phyloP scores from a whole-genome alignment of 1,140 invertebrate genomes.

The Octopus bimaculoides region DNA sequence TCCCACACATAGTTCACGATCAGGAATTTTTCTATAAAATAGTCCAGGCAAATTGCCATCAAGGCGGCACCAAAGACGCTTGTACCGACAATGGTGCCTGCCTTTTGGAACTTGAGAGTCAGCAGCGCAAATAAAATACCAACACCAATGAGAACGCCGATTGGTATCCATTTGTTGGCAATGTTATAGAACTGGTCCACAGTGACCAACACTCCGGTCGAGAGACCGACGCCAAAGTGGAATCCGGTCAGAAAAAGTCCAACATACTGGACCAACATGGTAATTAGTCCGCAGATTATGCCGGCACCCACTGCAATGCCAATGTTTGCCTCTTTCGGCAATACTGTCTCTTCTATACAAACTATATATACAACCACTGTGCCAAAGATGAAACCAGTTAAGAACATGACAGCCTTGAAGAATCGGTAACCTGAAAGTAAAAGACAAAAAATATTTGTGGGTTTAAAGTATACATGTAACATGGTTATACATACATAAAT shows the following conservation, averaged over 20 bases:
- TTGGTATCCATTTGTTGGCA: slow-evolving; percentile 67
- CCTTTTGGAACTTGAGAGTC: slow-evolving; percentile 74
- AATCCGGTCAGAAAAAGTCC: slow-evolving; percentile 82
- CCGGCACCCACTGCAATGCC: slow-evolving; percentile 73
- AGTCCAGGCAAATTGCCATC: slow-evolving; percentile 71
- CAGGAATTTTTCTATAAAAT: slow-evolving; percentile 72
- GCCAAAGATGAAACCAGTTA: slow-evolving; percentile 83
- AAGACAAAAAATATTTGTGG: slow-evolving; percentile 11
- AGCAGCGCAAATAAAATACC: slow-evolving; percentile 71
- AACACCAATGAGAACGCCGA: slow-evolving; percentile 67
- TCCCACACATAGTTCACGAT: slow-evolving; percentile 72
- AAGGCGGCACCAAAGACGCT: slow-evolving; percentile 74
- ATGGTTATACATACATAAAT: too few species aligned
- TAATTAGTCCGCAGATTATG: slow-evolving; percentile 75
- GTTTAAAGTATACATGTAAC: too few species aligned
- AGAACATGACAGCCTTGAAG: slow-evolving; percentile 86
- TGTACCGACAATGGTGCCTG: slow-evolving; percentile 73
- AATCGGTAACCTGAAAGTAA: slow-evolving; percentile 77
- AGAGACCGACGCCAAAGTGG: slow-evolving; percentile 69
- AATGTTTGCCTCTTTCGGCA: slow-evolving; percentile 73
- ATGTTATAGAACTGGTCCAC: slow-evolving; percentile 52
- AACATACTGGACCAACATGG: slow-evolving; percentile 76
- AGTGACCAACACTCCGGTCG: slow-evolving; percentile 61
- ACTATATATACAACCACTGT: slow-evolving; percentile 76
- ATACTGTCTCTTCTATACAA: slow-evolving; percentile 71